A percentile compares a stretch with the other conserved stretches of the same genome.
These are phyloP conservation scores for Mercenaria mercenaria DNA, from an alignment of 1,140 invertebrate genomes.

Conservation along the genomic window DNA sequence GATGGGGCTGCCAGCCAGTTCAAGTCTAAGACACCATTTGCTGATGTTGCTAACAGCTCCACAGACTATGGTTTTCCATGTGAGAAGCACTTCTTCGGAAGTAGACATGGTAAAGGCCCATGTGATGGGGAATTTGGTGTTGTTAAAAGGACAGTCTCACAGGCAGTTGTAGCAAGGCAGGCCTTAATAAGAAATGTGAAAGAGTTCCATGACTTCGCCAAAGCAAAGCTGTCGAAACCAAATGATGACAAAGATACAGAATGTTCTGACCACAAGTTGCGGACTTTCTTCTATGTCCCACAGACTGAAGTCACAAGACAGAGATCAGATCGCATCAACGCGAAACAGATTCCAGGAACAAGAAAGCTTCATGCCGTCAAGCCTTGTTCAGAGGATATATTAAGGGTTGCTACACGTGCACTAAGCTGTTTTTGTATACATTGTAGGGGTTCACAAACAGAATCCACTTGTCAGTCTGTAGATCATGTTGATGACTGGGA, in stretches of 20 bases:
- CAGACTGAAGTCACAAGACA: not conserved
- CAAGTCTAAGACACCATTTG: constrained; percentile 65
- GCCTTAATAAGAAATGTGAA: constrained; percentile 16
- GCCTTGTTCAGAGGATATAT: not conserved
- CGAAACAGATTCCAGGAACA: not conserved
- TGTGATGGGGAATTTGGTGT: constrained; percentile 70
- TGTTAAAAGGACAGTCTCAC: constrained; percentile 52
- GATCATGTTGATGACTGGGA: too few relatives aligned
- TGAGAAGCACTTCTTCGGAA: constrained; percentile 70
- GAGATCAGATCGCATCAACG: not conserved
- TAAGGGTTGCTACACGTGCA: not conserved
- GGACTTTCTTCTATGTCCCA: not conserved
- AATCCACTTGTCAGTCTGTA: not conserved
- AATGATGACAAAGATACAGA: not conserved
- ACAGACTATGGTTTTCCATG: constrained; percentile 50
- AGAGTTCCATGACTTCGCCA: constrained; percentile 60
- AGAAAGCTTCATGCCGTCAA: not conserved
- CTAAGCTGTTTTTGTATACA: not conserved
- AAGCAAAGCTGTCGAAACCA: constrained; percentile 34
- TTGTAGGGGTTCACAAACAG: not conserved
- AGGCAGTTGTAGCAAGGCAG: constrained; percentile 38
- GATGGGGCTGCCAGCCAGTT: constrained; percentile 69
- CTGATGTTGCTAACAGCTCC: constrained; percentile 5
- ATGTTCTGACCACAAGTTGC: not conserved
- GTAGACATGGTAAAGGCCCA: constrained; percentile 72